phyloP scores from a whole-genome alignment of 2,888 invertebrate species.

The Thalpophila matura region DNA sequence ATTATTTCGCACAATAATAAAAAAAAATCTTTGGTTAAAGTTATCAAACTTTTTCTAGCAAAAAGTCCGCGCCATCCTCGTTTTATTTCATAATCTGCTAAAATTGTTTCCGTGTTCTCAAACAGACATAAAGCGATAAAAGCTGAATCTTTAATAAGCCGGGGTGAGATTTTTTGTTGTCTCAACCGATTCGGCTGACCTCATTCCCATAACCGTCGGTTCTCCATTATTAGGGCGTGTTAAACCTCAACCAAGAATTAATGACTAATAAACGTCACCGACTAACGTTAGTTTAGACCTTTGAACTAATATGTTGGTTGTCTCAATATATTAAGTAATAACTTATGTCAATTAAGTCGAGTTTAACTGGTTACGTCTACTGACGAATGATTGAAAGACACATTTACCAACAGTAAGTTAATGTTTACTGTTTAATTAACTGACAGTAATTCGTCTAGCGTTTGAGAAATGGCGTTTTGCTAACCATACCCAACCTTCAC shows the following conservation, averaged over 20 bases:
- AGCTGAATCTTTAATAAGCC: conserved; percentile 29
- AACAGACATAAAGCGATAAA: conserved; percentile 37
- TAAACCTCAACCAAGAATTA: conserved; percentile 47
- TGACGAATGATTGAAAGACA: conserved; percentile 19
- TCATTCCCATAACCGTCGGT: conserved; percentile 41
- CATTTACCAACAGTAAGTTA: neutral
- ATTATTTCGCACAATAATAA: no score
- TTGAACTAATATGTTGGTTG: conserved; percentile 21
- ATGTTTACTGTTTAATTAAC: neutral
- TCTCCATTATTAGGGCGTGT: conserved; percentile 30
- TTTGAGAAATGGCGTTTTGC: no score
- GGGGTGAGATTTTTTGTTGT: conserved; percentile 43
- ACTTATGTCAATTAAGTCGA: conserved; percentile 13
- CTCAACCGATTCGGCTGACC: conserved; percentile 52
- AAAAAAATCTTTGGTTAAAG: neutral
- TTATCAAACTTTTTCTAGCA: neutral
- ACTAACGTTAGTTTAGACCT: conserved; percentile 23
- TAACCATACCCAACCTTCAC: no score
- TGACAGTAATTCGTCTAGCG: no score
- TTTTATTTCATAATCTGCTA: conserved; percentile 42
- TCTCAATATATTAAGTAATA: conserved; percentile 5
- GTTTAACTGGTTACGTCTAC: neutral
- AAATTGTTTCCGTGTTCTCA: conserved; percentile 49
- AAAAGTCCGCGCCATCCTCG: neutral
- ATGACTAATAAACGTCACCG: conserved; percentile 48